Evolutionary conservation across 1,140 invertebrate genomes (phyloP).

Genomic region (Drosophila saltans): DNA sequence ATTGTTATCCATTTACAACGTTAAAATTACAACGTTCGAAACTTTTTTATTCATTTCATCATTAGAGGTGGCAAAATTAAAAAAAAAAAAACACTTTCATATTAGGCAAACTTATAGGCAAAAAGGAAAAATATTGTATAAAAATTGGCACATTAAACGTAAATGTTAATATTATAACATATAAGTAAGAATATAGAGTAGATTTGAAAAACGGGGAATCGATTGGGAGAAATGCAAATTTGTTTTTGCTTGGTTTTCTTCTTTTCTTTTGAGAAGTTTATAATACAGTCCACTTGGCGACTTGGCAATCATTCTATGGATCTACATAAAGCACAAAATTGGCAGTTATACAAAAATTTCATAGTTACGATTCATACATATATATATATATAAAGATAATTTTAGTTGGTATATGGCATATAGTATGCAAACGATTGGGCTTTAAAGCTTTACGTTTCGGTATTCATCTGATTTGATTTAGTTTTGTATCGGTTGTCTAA

Average conservation of each 20-base stretch:
- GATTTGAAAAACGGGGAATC: slow-evolving; percentile 42
- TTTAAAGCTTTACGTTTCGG: slow-evolving; percentile 61
- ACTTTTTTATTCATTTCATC: slow-evolving; percentile 57
- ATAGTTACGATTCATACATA: slow-evolving; percentile 38
- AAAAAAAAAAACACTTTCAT: slow-evolving; percentile 46
- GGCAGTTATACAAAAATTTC: slow-evolving; percentile 55
- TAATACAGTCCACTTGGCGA: slow-evolving; percentile 75
- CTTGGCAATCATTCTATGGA: slow-evolving; percentile 39
- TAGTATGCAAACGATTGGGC: slow-evolving; percentile 50
- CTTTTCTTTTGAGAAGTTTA: slow-evolving; percentile 35
- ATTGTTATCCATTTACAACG: slow-evolving; percentile 59
- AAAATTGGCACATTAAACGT: slow-evolving; percentile 77
- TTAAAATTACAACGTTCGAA: slow-evolving; percentile 73
- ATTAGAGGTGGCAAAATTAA: slow-evolving; percentile 24
- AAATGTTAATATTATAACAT: slow-evolving; percentile 68
- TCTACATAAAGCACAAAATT: slow-evolving; percentile 58
- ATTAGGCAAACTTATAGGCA: slow-evolving; percentile 68
- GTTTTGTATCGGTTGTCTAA: slow-evolving; percentile 51
- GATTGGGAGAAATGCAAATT: slow-evolving; percentile 50
- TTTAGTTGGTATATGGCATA: slow-evolving; percentile 47
- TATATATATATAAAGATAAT: slow-evolving; percentile 23
- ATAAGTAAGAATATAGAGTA: slow-evolving; percentile 42
- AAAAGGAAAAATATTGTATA: slow-evolving; percentile 51
- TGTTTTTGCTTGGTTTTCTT: slow-evolving; percentile 1
- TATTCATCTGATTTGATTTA: slow-evolving; percentile 38